Percentiles rank a stretch among this genome's conserved stretches.
Evolutionary conservation across 2,888 invertebrate species (phyloP).

Genomic region (Agonopterix alstromeriana): DNA sequence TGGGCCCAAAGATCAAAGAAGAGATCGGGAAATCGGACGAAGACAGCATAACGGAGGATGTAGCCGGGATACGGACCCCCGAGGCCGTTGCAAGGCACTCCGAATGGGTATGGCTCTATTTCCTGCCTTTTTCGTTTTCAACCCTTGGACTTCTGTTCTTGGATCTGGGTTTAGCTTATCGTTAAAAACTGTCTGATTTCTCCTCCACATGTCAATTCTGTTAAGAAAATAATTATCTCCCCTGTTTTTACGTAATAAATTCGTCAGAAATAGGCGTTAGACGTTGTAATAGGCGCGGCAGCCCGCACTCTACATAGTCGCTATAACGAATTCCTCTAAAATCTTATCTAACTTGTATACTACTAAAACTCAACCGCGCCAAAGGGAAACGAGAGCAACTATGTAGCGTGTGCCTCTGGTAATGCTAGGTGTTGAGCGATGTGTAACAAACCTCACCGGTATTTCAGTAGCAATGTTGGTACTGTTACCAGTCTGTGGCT

Average conservation of each 20-base stretch:
- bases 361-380: too few relatives aligned
- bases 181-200: too few relatives aligned
- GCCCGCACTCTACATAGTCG: conserved; percentile 31
- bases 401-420: too few relatives aligned
- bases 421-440: too few relatives aligned
- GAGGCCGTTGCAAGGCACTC: conserved; percentile 27
- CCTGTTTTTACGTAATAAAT: too few relatives aligned
- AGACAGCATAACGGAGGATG: conserved; percentile 51
- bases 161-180: background rate
- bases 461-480: too few relatives aligned
- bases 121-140: background rate
- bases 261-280: too few relatives aligned
- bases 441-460: too few relatives aligned
- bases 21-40: conserved; percentile 23
- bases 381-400: too few relatives aligned
- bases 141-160: conserved; percentile 1
- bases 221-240: too few relatives aligned
- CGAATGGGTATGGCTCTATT: conserved; percentile 42
- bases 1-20: conserved; percentile 9
- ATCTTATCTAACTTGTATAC: too few relatives aligned
- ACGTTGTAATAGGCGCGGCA: conserved; percentile 25
- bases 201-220: too few relatives aligned
- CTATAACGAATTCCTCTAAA: background rate
- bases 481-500: background rate
- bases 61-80: conserved; percentile 38